Evolutionary conservation across 2,113 vertebrate genomes (phyloP), one percentile per base, ranked within the genome.

Genomic region (Macrotus californicus): DNA sequence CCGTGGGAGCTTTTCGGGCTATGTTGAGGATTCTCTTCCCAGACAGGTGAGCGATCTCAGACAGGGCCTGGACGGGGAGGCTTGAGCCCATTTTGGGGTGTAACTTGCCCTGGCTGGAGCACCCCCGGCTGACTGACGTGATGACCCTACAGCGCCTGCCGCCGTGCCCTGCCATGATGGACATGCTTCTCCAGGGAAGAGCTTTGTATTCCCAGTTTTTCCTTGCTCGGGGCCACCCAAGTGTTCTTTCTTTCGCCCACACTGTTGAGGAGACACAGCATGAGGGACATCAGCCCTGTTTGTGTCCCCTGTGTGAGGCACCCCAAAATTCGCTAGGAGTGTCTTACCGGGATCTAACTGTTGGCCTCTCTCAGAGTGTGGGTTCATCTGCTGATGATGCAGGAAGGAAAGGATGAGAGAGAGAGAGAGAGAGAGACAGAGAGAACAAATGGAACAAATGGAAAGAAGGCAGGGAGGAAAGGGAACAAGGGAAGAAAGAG

Each of bases 341-440:
- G 29, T 9, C 86, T 54, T 24, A 14, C 21, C 12, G 22, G 18
- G 22, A 13, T 15, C 26, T 16, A 8, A 5, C 29, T 10, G 36
- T 67, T 6, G 26, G n/a, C 34, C 39, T 56, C 34, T 56, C 50
- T n/a, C 0, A 0, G 1, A 18, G 19, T 8, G 1, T 8, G 46
- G 7, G 14, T 66, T 69, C 24, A 26, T 24, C 50, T 31, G n/a
- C 41, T 4, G 1, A 13, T 31, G 41, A 46, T 1, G 2, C 18
- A 19, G 15, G 14, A 16, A 29, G 4, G 41, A 75, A 7, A 41
- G 24, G 18, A 15, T 29, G 15, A 48, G 29, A 14, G 6, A 73
- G 24, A 31, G 73, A 48, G 18, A 6, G 31, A 77, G 24, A 1
- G 21, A 36, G 12, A 21, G 26, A 31, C 31, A 11, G 9, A n/a